These are phyloP conservation scores for Arizona elegans DNA, from an alignment of 2,113 vertebrate species.

Conservation along the genomic window DNA sequence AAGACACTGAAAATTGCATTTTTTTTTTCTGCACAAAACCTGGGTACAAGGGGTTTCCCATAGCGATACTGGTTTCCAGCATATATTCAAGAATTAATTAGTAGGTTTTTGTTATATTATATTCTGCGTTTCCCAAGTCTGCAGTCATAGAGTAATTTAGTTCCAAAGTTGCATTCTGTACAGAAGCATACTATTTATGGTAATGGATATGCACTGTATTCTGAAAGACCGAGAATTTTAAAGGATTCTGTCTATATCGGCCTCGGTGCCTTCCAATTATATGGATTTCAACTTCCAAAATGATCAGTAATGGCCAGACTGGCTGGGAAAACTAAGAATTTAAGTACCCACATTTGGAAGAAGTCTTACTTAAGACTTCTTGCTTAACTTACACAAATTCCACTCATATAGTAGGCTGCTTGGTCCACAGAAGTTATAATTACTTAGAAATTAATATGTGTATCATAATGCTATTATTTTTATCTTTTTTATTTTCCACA, in stretches of 20 bases:
- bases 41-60: slow-evolving; percentile 29
- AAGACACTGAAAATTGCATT: slow-evolving; percentile 12
- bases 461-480: background rate
- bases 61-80: background rate
- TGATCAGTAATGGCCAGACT: background rate
- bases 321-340: background rate
- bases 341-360: background rate
- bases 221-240: background rate
- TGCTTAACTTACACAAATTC: background rate
- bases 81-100: background rate
- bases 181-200: background rate
- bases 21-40: background rate
- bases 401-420: background rate
- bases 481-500: background rate
- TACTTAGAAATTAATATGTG: background rate
- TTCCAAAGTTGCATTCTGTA: background rate
- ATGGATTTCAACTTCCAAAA: background rate
- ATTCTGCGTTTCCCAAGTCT: background rate
- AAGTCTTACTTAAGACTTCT: too few species aligned
- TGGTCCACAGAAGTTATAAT: background rate
- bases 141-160: background rate
- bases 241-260: background rate
- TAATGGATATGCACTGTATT: background rate
- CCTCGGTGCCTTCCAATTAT: background rate
- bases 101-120: background rate